Conservation (phyloP, 2,113 vertebrate genomes). For the Barbus barbus region DNA sequence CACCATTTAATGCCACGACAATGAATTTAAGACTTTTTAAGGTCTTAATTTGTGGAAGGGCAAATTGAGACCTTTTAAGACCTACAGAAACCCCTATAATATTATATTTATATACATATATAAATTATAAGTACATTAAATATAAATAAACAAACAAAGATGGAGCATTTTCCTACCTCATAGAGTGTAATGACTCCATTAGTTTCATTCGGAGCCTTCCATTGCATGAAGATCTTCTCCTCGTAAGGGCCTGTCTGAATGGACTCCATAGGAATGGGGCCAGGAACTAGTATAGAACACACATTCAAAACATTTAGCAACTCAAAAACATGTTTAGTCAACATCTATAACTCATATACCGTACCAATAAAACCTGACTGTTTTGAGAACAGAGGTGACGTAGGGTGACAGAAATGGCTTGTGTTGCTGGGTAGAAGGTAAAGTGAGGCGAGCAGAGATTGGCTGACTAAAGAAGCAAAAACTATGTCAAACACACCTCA, state of each 20-base stretch:
- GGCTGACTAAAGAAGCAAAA: constrained; percentile 43
- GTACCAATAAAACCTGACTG: neutral
- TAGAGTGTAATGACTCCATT: constrained; percentile 97
- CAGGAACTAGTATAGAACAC: constrained; percentile 82
- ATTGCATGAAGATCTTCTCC: constrained; percentile 98
- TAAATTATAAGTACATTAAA: neutral
- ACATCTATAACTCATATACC: neutral
- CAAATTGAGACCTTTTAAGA: neutral
- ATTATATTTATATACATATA: neutral
- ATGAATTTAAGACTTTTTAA: neutral
- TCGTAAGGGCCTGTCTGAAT: constrained; percentile 95
- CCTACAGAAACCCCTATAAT: neutral
- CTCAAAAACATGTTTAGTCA: neutral
- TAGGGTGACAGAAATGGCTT: constrained; percentile 38
- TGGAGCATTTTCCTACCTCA: constrained; percentile 83
- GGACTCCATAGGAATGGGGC: constrained; percentile 89
- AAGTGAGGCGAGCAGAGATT: constrained; percentile 30
- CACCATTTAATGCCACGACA: neutral
- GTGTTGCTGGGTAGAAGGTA: constrained; percentile 52
- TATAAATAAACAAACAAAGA: neutral
- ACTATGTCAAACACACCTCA: constrained; percentile 54
- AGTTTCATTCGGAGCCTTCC: constrained; percentile 97
- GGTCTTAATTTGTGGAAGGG: neutral
- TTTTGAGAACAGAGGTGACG: constrained; percentile 27
- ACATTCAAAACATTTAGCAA: constrained; percentile 17